A percentile compares a stretch with the other conserved stretches of the same genome.
Conservation (phyloP, 2,797 vertebrate genomes). For the Apodemus agrarius region DNA sequence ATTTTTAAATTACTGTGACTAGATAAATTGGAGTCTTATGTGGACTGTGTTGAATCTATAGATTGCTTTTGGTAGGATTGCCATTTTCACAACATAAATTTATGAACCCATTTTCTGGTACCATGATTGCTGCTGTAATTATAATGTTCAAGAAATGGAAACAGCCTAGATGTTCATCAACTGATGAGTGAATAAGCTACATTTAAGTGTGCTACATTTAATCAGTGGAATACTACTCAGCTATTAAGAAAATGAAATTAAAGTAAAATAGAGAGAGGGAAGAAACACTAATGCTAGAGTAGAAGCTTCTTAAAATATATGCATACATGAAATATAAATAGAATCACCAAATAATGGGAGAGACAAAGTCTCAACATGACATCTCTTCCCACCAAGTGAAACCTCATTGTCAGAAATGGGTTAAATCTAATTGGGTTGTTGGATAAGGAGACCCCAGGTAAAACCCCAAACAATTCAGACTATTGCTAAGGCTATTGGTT, state of each 20-base stretch:
- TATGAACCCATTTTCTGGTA: not conserved
- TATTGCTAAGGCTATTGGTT: not conserved
- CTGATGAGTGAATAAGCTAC: not conserved
- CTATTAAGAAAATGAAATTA: not conserved
- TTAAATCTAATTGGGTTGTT: not conserved
- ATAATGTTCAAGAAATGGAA: not conserved
- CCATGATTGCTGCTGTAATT: not conserved
- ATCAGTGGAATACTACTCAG: not conserved
- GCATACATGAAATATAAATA: not conserved
- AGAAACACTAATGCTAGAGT: not conserved
- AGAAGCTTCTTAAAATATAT: not conserved
- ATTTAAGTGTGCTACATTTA: not conserved
- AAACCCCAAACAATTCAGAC: not conserved
- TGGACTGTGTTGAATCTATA: not conserved
- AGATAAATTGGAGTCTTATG: not conserved
- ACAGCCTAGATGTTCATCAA: not conserved
- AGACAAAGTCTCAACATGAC: not conserved
- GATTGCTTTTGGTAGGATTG: not conserved
- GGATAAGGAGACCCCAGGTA: not conserved
- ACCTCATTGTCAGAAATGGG: not conserved
- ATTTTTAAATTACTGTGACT: not conserved
- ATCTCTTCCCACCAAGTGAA: not conserved
- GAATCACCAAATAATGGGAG: not conserved
- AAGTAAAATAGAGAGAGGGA: not conserved
- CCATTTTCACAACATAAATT: not conserved